Conservation (phyloP, 2,888 invertebrate genomes). For the Xiphydria camelus region DNA sequence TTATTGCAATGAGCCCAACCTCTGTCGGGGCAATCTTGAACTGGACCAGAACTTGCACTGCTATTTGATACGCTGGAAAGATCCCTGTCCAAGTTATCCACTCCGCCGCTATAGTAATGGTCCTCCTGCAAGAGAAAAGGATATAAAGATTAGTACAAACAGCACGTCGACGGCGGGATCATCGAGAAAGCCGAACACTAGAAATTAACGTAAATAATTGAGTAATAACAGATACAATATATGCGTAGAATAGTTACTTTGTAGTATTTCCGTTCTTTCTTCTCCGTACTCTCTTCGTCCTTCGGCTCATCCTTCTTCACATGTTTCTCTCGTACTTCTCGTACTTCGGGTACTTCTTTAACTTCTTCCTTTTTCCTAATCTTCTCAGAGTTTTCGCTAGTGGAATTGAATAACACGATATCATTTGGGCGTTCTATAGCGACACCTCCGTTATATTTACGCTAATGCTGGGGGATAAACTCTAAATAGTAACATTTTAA, state of each 20-base stretch:
- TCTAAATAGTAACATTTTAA: not conserved
- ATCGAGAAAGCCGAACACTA: constrained; percentile 5
- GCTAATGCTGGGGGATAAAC: not conserved
- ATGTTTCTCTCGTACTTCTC: constrained; percentile 60
- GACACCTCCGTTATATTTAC: no score
- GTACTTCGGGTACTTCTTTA: constrained; percentile 55
- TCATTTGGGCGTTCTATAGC: no score
- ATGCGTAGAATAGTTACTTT: no score
- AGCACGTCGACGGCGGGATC: no score
- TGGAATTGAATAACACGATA: no score
- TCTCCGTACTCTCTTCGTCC: constrained; percentile 58
- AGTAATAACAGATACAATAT: no score
- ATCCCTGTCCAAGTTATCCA: constrained; percentile 63
- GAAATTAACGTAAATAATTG: constrained; percentile 1
- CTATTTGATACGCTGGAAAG: constrained; percentile 60
- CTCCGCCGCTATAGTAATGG: constrained; percentile 56
- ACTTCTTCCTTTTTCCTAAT: constrained; percentile 51
- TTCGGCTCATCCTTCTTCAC: constrained; percentile 61
- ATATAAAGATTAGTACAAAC: not conserved
- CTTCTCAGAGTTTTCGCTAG: constrained; percentile 48
- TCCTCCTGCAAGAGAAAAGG: constrained; percentile 57
- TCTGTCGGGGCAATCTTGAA: constrained; percentile 58
- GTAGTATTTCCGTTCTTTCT: constrained; percentile 64
- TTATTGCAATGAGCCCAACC: constrained; percentile 54
- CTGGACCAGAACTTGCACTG: constrained; percentile 55